A percentile compares a stretch with the other conserved stretches of the same genome.
Evolutionary conservation across 2,888 invertebrate genomes (phyloP).

Genomic region (Tetropium fuscum): DNA sequence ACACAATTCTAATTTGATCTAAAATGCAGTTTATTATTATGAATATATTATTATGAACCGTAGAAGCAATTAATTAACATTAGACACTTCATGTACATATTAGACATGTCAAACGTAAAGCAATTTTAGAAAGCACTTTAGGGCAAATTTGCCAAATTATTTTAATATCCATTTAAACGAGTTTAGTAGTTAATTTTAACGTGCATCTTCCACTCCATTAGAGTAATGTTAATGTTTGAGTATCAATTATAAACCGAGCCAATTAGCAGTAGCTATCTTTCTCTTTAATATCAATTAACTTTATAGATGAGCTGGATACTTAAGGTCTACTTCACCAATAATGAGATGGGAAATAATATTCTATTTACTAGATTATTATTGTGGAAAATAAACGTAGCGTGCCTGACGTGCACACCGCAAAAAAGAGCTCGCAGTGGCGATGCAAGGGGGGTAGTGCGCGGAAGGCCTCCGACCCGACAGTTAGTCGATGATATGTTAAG

Average conservation of each 20-base stretch:
- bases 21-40: too few relatives aligned
- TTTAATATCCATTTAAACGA: constrained; percentile 27
- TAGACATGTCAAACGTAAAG: constrained; percentile 7
- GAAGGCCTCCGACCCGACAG: too few relatives aligned
- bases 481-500: too few relatives aligned
- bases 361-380: not conserved
- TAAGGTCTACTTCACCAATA: constrained; percentile 14
- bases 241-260: constrained; percentile 23
- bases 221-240: constrained; percentile 30
- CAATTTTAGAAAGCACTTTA: constrained; percentile 17
- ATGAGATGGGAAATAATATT: constrained; percentile 1
- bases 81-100: too few relatives aligned
- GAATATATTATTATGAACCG: too few relatives aligned
- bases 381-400: too few relatives aligned
- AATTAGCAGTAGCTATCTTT: constrained; percentile 27
- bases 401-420: too few relatives aligned
- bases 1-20: too few relatives aligned
- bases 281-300: constrained; percentile 16
- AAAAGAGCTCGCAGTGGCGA: too few relatives aligned
- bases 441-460: too few relatives aligned
- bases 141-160: constrained; percentile 25
- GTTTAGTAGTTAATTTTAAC: constrained; percentile 27
- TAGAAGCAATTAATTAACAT: too few relatives aligned
- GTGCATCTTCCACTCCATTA: constrained; percentile 33
- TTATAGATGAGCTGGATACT: not conserved